Conservation (phyloP, 2,888 invertebrate species). For the Flexamia atlantica region DNA sequence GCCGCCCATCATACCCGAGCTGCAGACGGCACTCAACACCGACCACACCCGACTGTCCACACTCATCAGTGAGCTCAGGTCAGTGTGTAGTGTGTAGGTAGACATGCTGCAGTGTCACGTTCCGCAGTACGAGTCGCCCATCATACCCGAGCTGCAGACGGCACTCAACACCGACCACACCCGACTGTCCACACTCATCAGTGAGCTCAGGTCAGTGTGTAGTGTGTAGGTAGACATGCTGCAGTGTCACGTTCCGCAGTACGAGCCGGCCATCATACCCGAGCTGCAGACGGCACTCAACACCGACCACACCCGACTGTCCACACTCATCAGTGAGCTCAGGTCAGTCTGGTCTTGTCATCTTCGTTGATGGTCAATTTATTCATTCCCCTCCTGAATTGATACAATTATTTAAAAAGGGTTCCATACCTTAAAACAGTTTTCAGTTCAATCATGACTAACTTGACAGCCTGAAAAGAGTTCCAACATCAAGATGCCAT, state of each 20-base stretch:
- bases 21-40: slow-evolving; percentile 88
- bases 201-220: slow-evolving; percentile 81
- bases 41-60: slow-evolving; percentile 83
- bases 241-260: slow-evolving; percentile 95
- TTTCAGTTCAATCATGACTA: too few relatives aligned
- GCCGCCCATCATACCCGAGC: slow-evolving; percentile 87
- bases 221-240: too few relatives aligned
- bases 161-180: slow-evolving; percentile 87
- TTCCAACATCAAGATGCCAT: too few relatives aligned
- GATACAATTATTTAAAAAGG: too few relatives aligned
- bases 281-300: slow-evolving; percentile 91
- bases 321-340: slow-evolving; percentile 83
- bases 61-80: slow-evolving; percentile 84
- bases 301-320: slow-evolving; percentile 83
- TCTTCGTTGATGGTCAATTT: too few relatives aligned
- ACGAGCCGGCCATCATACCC: slow-evolving; percentile 88
- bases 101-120: slow-evolving; percentile 95
- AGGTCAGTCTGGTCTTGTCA: too few relatives aligned
- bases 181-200: slow-evolving; percentile 82
- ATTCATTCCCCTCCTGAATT: too few relatives aligned
- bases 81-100: too few relatives aligned
- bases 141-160: slow-evolving; percentile 88
- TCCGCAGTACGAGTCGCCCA: slow-evolving; percentile 92
- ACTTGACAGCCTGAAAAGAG: too few relatives aligned
- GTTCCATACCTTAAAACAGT: too few relatives aligned